phyloP scores from a whole-genome alignment of 1,140 invertebrate genomes.

The Caenorhabditis briggsae region DNA sequence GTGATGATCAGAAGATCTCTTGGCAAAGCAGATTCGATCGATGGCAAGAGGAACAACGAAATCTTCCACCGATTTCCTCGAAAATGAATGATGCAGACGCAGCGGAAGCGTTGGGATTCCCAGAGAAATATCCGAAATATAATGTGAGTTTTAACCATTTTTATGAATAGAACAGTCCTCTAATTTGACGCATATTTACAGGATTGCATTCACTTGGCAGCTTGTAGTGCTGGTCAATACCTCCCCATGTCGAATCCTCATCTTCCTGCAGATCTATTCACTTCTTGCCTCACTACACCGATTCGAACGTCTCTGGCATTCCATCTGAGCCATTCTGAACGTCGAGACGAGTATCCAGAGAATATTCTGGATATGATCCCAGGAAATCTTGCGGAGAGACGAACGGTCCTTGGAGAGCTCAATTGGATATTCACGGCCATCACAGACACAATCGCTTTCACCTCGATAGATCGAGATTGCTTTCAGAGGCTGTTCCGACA shows the following conservation, averaged over 20 bases:
- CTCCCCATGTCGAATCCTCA: conserved; percentile 94
- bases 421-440: conserved; percentile 99
- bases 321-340: conserved; percentile 62
- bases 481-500: conserved; percentile 97
- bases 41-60: conserved; percentile 43
- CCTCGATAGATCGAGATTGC: conserved; percentile 90
- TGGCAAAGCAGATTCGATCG: conserved; percentile 43
- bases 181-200: conserved; percentile 80
- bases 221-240: conserved; percentile 90
- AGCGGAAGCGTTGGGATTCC: conserved; percentile 30
- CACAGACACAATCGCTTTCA: conserved; percentile 99
- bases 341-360: conserved; percentile 54
- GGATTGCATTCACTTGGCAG: conserved; percentile 95
- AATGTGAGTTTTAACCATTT: neutral
- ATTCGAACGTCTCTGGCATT: conserved; percentile 91
- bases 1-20: conserved; percentile 68
- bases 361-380: conserved; percentile 83
- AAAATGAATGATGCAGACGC: conserved; percentile 45
- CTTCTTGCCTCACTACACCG: conserved; percentile 95
- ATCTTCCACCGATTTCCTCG: conserved; percentile 24
- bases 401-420: conserved; percentile 96
- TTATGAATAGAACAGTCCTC: neutral
- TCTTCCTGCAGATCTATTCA: conserved; percentile 98
- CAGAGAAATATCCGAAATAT: conserved; percentile 43
- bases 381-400: conserved; percentile 91